A percentile compares a stretch with the other conserved stretches of the same genome.
These are phyloP conservation scores for Gorsachius goisagi DNA, from an alignment of 2,113 vertebrate genomes.

Conservation along the genomic window DNA sequence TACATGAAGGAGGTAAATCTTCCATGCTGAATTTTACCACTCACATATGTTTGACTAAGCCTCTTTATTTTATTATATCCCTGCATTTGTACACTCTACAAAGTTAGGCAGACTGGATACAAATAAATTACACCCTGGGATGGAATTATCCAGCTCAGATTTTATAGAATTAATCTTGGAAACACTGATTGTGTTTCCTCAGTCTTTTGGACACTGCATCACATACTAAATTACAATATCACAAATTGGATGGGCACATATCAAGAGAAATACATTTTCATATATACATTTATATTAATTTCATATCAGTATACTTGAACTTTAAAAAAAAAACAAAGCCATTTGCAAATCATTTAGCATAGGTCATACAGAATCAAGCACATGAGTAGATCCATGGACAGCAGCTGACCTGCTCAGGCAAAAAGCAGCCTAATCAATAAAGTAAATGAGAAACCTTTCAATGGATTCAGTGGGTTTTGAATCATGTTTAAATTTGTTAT, in stretches of 20 bases:
- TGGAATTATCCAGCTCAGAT: neutral
- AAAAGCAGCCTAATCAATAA: neutral
- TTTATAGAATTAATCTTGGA: neutral
- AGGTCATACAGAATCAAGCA: neutral
- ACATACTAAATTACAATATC: neutral
- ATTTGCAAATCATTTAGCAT: neutral
- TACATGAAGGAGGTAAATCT: neutral
- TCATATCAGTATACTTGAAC: neutral
- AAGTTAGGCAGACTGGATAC: neutral
- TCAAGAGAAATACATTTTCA: neutral
- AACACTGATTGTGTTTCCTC: neutral
- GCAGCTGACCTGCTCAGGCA: neutral
- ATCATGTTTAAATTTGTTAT: neutral
- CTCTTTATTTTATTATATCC: neutral
- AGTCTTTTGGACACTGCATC: neutral
- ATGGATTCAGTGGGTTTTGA: neutral
- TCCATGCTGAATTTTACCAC: neutral
- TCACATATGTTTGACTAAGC: neutral
- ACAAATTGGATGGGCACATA: neutral
- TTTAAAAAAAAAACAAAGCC: neutral
- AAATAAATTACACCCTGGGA: neutral
- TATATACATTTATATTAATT: neutral
- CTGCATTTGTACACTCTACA: neutral
- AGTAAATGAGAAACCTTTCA: neutral
- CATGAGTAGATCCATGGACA: neutral